Evolutionary conservation across 2,113 vertebrate species (phyloP).

Genomic region (Okapia johnstoni): DNA sequence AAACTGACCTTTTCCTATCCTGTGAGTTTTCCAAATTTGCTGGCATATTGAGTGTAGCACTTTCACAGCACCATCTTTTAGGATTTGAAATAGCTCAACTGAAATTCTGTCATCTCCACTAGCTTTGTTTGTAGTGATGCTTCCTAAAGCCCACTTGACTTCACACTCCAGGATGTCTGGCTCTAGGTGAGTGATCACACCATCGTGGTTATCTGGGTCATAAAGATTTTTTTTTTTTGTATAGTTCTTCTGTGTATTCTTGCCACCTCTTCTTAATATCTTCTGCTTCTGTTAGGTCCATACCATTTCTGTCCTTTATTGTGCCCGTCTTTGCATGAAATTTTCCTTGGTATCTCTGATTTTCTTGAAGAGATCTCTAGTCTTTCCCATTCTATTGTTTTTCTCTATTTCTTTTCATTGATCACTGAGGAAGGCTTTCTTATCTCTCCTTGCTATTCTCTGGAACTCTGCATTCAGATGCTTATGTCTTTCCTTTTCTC

Average conservation of each 20-base stretch:
- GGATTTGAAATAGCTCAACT: not conserved
- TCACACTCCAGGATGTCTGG: not conserved
- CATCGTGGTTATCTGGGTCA: rapidly evolving
- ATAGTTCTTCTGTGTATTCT: not conserved
- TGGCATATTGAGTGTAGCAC: not conserved
- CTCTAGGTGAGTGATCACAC: not conserved
- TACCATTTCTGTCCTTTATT: not conserved
- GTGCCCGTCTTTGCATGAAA: not conserved
- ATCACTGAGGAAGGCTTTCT: not conserved
- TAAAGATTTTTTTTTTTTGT: not conserved
- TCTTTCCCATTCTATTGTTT: not conserved
- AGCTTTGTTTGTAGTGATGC: not conserved
- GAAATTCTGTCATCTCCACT: not conserved
- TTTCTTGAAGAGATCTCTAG: not conserved
- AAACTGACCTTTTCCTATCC: not conserved
- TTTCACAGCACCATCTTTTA: not conserved
- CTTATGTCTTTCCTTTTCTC: not conserved
- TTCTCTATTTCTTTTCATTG: not conserved
- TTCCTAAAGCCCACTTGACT: not conserved
- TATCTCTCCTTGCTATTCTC: not conserved
- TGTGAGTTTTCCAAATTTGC: not conserved
- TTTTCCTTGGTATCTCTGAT: not conserved
- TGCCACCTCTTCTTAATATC: not conserved
- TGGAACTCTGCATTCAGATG: not conserved
- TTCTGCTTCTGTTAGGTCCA: not conserved